Conservation (phyloP, 2,888 invertebrate genomes). For the Tetrapedia diversipes region DNA sequence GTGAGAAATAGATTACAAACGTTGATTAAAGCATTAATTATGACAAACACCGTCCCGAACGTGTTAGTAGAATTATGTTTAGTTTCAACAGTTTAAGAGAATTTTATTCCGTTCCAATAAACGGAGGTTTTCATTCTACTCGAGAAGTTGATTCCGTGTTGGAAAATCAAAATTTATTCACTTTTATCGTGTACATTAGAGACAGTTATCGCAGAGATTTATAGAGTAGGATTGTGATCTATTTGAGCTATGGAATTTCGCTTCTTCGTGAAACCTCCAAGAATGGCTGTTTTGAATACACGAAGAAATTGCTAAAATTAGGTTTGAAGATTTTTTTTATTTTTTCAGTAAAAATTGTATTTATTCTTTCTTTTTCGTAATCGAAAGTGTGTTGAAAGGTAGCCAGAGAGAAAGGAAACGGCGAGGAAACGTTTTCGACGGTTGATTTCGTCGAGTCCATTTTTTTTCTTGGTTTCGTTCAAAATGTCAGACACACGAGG, state of each 20-base stretch:
- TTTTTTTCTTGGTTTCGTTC: constrained; percentile 77
- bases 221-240: background rate
- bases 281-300: background rate
- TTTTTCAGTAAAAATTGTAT: constrained; percentile 10
- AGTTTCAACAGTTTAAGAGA: background rate
- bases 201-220: background rate
- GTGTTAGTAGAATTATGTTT: no score
- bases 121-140: background rate
- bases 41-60: no score
- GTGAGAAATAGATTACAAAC: no score
- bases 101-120: background rate
- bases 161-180: constrained; percentile 50
- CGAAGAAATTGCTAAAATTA: background rate
- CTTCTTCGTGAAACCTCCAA: constrained; percentile 23
- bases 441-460: constrained; percentile 77
- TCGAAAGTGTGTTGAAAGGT: background rate
- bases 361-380: constrained; percentile 29
- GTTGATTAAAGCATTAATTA: no score
- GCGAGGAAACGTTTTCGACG: constrained; percentile 54
- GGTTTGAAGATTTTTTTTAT: background rate
- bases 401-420: background rate
- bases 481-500: constrained; percentile 31
- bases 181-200: background rate
- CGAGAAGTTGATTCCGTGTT: constrained; percentile 15
- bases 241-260: background rate